Evolutionary conservation across 2,113 vertebrate genomes (phyloP), one percentile per base, ranked within the genome.

Genomic region (Cyanoliseus patagonus): DNA sequence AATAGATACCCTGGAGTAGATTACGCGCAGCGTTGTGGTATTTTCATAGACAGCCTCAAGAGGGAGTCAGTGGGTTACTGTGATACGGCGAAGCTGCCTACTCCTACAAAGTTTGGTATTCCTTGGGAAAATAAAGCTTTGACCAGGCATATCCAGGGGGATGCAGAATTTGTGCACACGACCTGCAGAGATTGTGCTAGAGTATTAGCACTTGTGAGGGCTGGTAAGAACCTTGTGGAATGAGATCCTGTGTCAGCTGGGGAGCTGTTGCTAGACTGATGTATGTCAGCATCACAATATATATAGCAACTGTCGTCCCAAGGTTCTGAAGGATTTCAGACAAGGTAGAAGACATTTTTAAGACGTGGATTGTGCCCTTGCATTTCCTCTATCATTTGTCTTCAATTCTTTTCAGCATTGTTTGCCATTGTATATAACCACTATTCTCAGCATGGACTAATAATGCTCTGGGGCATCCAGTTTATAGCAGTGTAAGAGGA

Each of bases 1-100:
- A 28, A 4, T 4, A 15, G 17, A 16, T 25, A 9, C 0, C 14
- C 47, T 1, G 87, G 23, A 66, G 35, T 46, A 2, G 27, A 9
- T 17, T 1, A 8, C 39, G 11, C 0, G 14, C 37, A 7, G 39
- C 2, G 23, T 3, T 17, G 51, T 1, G 1, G 14, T 27, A 7
- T 37, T 55, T 49, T 57, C 18, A 12, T 10, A 42, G 35, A 6
- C 30, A 35, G 77, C 69, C 68, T 77, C 82, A 18, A 72, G 75
- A 61, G 44, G 75, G 55, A 47, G 46, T 13, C 51, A 72, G 42
- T 8, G n/a, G 25, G 18, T 42, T 86, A 8, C 12, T 33, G 53
- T 4, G 35, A 15, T n/a, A 3, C 17, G 15, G 28, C 2, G 0
- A 30, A 64, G 42, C 42, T 16, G 25, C 44, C 46, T 6, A 0